Conservation (phyloP, 2,797 vertebrate species). For the Hafferia zeledoni region DNA sequence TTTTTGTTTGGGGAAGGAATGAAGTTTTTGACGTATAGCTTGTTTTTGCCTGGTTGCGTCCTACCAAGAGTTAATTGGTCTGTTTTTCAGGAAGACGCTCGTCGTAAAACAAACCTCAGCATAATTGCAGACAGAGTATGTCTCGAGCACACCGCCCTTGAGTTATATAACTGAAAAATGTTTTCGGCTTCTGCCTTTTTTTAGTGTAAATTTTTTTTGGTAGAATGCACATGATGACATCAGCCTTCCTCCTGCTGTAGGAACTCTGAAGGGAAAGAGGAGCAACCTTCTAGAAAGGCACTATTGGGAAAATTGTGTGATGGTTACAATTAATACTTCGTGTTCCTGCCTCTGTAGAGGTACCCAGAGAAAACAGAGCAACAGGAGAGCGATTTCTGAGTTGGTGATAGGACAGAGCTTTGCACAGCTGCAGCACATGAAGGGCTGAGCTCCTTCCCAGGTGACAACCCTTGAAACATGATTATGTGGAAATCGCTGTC, state of each 20-base stretch:
- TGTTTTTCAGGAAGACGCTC: slow-evolving; percentile 42
- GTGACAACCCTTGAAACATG: background rate
- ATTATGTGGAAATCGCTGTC: background rate
- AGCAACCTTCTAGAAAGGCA: background rate
- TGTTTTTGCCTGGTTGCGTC: background rate
- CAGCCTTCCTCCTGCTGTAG: background rate
- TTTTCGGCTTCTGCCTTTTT: background rate
- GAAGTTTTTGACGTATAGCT: background rate
- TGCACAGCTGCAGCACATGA: background rate
- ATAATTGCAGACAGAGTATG: background rate
- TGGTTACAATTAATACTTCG: background rate
- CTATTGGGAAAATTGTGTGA: background rate
- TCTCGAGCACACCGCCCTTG: background rate
- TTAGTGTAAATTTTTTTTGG: background rate
- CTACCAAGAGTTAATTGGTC: background rate
- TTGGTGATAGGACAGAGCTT: background rate
- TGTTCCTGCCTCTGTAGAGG: background rate
- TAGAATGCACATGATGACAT: background rate
- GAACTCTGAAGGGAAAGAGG: background rate
- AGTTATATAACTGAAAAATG: slow-evolving; percentile 35
- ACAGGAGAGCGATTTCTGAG: background rate
- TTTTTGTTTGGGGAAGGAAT: background rate
- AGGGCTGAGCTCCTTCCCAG: background rate
- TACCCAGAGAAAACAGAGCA: background rate
- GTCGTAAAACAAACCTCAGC: background rate